These are phyloP conservation scores for Pseudorasbora parva DNA, from an alignment of 2,113 vertebrate species.

Conservation along the genomic window DNA sequence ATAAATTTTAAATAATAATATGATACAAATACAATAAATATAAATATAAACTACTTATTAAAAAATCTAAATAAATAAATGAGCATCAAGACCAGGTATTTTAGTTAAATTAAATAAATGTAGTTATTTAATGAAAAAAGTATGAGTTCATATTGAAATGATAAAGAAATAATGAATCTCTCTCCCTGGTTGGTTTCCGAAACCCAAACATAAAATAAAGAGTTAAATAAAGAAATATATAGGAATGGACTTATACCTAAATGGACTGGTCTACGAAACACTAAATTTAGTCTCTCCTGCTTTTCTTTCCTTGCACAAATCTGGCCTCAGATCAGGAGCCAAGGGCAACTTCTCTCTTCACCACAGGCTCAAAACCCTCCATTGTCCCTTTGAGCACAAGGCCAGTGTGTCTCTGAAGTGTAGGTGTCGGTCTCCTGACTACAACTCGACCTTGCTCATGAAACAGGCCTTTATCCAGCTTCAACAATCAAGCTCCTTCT, in stretches of 20 bases:
- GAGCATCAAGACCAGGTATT: no score
- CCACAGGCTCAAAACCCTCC: constrained; percentile 39
- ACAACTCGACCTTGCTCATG: constrained; percentile 34
- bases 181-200: not conserved
- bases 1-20: no score
- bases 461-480: constrained; percentile 51
- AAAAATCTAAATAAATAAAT: no score
- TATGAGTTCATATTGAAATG: not conserved
- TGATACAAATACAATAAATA: no score
- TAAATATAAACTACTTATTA: no score
- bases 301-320: constrained; percentile 9
- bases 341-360: constrained; percentile 27
- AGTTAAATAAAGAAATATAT: not conserved
- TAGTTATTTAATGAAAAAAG: not conserved
- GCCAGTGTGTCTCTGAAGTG: constrained; percentile 35
- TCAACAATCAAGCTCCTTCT: constrained; percentile 36
- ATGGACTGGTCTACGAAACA: not conserved
- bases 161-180: not conserved
- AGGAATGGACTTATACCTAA: not conserved
- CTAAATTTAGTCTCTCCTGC: constrained; percentile 42
- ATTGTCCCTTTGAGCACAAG: constrained; percentile 43
- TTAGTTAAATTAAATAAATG: not conserved
- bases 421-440: constrained; percentile 50
- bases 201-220: not conserved
- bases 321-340: constrained; percentile 23